Percentiles rank a stretch among this genome's conserved stretches.
Conservation (phyloP, 2,888 invertebrate species). For the Timandra comae region DNA sequence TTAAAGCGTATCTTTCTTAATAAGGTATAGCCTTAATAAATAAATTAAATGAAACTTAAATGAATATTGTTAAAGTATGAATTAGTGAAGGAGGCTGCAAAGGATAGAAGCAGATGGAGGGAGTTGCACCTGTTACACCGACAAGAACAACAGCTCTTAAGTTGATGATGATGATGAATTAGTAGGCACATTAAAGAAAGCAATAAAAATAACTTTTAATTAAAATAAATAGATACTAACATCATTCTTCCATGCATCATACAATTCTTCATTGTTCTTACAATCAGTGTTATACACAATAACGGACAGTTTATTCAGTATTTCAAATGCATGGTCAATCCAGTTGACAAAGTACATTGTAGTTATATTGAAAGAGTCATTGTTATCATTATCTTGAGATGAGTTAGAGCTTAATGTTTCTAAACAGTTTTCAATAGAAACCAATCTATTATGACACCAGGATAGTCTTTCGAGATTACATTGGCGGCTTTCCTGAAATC, state of each 20-base stretch:
- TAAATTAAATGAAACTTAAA: background rate
- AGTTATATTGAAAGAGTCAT: constrained; percentile 40
- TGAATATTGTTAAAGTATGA: too few relatives aligned
- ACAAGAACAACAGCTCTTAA: too few relatives aligned
- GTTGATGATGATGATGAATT: too few relatives aligned
- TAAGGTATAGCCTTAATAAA: background rate
- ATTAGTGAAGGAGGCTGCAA: too few relatives aligned
- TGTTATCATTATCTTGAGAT: constrained; percentile 18
- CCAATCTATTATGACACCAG: constrained; percentile 55
- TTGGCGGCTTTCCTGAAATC: constrained; percentile 55
- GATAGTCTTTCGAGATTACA: constrained; percentile 53
- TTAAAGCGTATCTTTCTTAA: background rate
- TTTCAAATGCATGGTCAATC: constrained; percentile 67
- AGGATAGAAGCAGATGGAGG: too few relatives aligned
- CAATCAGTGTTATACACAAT: constrained; percentile 48
- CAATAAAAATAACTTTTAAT: too few relatives aligned
- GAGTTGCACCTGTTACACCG: too few relatives aligned
- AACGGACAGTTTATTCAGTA: constrained; percentile 47
- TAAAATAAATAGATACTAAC: too few relatives aligned
- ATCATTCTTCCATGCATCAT: constrained; percentile 46
- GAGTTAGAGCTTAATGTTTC: constrained; percentile 17
- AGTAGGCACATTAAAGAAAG: too few relatives aligned
- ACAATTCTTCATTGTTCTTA: constrained; percentile 33
- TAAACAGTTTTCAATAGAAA: constrained; percentile 36
- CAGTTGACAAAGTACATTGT: constrained; percentile 69